These are phyloP conservation scores for Clarias batrachus DNA, from an alignment of 2,113 vertebrate species.

Conservation along the genomic window DNA sequence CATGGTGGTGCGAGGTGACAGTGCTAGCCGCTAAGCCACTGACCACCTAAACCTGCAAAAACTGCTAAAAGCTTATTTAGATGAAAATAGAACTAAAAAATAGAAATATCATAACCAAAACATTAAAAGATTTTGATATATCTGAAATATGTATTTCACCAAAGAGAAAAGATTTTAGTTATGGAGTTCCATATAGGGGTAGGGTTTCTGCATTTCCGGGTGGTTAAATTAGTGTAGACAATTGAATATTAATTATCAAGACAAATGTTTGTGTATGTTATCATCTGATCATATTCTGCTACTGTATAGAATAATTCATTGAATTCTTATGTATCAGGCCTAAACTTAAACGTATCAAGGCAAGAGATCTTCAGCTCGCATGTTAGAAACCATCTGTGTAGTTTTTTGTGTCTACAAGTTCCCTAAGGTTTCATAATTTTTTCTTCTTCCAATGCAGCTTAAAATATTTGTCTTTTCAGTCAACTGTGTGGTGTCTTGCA, in stretches of 20 bases:
- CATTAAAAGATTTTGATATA: no score
- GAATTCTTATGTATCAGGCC: background rate
- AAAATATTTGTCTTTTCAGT: conserved; percentile 17
- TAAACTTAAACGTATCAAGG: background rate
- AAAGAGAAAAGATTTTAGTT: background rate
- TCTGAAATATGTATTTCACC: background rate
- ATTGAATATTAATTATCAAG: background rate
- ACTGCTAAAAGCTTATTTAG: no score
- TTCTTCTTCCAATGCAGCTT: background rate
- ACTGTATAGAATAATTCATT: background rate
- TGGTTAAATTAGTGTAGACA: background rate
- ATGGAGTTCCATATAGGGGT: background rate
- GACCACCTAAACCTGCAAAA: background rate
- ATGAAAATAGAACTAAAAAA: no score
- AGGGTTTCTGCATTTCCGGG: background rate
- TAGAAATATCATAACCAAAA: no score
- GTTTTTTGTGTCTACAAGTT: conserved; percentile 6
- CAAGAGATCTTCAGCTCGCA: background rate
- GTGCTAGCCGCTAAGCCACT: no score
- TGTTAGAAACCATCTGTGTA: conserved; percentile 20
- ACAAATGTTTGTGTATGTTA: background rate
- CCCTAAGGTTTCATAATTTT: conserved; percentile 7
- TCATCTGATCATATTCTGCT: background rate
- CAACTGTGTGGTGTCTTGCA: background rate
- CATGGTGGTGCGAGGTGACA: no score